These are phyloP conservation scores for Drosophila murphyi DNA, from an alignment of 1,140 invertebrate species.

Conservation along the genomic window DNA sequence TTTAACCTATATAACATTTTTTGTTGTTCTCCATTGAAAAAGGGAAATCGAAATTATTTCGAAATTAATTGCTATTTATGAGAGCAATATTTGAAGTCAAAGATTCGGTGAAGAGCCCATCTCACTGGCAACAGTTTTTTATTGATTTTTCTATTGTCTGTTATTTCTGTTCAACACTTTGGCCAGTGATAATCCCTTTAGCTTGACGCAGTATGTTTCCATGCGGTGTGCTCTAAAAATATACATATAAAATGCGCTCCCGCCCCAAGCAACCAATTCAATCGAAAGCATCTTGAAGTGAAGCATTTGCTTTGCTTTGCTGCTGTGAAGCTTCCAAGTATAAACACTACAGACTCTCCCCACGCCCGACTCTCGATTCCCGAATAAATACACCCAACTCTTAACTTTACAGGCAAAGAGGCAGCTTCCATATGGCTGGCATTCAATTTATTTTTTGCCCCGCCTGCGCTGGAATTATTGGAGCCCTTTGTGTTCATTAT, in stretches of 20 bases:
- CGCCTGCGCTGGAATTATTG: neutral
- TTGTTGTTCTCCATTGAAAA: no score
- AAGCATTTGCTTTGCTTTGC: slow-evolving; percentile 20
- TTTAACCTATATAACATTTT: no score
- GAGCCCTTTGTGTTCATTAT: slow-evolving; percentile 65
- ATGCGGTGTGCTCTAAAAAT: slow-evolving; percentile 16
- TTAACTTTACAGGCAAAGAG: neutral
- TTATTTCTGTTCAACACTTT: neutral
- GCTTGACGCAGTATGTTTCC: slow-evolving; percentile 10
- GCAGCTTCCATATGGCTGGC: slow-evolving; percentile 42
- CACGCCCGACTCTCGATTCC: neutral
- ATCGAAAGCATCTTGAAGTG: slow-evolving; percentile 10
- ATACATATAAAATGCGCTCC: neutral
- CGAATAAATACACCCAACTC: neutral
- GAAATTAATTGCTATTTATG: no score
- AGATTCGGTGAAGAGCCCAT: no score
- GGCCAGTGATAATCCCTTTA: slow-evolving; percentile 23
- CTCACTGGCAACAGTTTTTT: neutral
- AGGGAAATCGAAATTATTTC: no score
- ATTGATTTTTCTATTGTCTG: slow-evolving; percentile 3
- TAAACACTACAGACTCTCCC: slow-evolving; percentile 21
- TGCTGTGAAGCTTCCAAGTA: slow-evolving; percentile 21
- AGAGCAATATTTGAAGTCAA: no score
- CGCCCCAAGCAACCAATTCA: neutral
- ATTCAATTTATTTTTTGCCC: slow-evolving; percentile 7